phyloP scores from a whole-genome alignment of 1,140 invertebrate genomes.

The Melipona quadrifasciata region DNA sequence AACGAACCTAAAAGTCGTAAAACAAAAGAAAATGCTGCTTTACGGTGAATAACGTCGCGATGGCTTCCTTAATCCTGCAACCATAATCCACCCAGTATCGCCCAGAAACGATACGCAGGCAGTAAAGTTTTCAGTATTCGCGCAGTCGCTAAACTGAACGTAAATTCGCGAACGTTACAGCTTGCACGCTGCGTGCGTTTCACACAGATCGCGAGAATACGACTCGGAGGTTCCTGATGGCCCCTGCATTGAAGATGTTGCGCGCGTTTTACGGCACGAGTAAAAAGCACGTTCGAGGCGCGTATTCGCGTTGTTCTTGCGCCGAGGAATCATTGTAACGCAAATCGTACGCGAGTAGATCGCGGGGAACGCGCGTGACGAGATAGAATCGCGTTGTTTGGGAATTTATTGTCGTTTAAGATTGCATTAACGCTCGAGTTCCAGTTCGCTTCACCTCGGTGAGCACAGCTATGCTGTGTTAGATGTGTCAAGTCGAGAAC shows the following conservation, averaged over 20 bases:
- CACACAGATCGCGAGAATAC: constrained; percentile 42
- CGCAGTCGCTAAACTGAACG: constrained; percentile 52
- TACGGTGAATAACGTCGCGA: constrained; percentile 15
- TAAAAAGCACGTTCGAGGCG: constrained; percentile 49
- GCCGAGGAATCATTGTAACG: background rate
- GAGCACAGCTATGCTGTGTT: background rate
- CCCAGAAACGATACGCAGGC: constrained; percentile 29
- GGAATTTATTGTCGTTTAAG: constrained; percentile 23
- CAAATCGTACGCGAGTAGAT: background rate
- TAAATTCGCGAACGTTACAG: constrained; percentile 47
- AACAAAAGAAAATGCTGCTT: background rate
- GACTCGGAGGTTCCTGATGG: constrained; percentile 51
- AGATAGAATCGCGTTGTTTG: background rate
- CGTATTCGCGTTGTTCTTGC: background rate
- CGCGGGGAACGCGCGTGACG: background rate
- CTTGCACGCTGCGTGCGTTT: constrained; percentile 32
- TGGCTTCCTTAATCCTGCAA: constrained; percentile 37
- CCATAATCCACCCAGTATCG: constrained; percentile 30
- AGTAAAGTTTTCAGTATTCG: constrained; percentile 40
- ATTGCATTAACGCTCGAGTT: background rate
- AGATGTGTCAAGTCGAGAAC: background rate
- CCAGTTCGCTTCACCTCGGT: background rate
- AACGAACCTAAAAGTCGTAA: background rate
- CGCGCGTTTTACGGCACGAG: constrained; percentile 49
- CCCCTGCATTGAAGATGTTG: constrained; percentile 40